Evolutionary conservation across 2,113 vertebrate genomes (phyloP), one percentile per base, ranked within the genome.

Genomic region (Balaenoptera acutorostrata): DNA sequence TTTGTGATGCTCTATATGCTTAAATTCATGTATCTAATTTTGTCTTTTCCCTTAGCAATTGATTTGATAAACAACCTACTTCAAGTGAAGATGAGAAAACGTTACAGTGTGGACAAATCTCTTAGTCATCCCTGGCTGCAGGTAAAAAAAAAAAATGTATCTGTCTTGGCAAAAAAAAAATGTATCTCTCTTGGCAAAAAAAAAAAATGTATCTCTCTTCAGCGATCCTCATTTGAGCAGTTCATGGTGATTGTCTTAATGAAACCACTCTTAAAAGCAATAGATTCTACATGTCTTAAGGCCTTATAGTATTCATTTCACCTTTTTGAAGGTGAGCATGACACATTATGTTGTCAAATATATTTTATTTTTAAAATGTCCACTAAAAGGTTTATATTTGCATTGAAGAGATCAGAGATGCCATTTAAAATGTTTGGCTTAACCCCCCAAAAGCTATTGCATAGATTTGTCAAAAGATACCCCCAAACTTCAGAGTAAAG

Each of bases 11-110:
- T 78, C 21, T n/a, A 0, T n/a, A 36, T 1, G 39, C 66, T 33
- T 49, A 92, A 36, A 93, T 63, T 89, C 55, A 91, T 44, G 1
- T n/a, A 27, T 63, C 49, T 97, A 77, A 95, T 83, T 97, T 88
- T 97, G 31, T 89, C 59, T 89, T 96, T 97, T 96, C 85, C 96
- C 39, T 92, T 98, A 99, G 99, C 99, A 86, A 99, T 99, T 96
- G 99, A 99, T 98, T 99, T 99, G 98, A 99, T 99, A 98, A 99
- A 99, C 98, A 99, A 99, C 98, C 99, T 99, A 93, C 99, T 99
- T 96, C 99, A 99, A 98, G 99, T 99, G 98, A 99, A 99, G 98
- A 99, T 99, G 99, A 99, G 99, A 98, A 99, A 99, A 98, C 99
- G 99, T 94, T 99, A 99, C 98, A 99, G 99, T 93, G 99, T 99